A percentile compares a stretch with the other conserved stretches of the same genome.
Conservation (phyloP, 2,888 invertebrate species). For the Lasiommata megera region DNA sequence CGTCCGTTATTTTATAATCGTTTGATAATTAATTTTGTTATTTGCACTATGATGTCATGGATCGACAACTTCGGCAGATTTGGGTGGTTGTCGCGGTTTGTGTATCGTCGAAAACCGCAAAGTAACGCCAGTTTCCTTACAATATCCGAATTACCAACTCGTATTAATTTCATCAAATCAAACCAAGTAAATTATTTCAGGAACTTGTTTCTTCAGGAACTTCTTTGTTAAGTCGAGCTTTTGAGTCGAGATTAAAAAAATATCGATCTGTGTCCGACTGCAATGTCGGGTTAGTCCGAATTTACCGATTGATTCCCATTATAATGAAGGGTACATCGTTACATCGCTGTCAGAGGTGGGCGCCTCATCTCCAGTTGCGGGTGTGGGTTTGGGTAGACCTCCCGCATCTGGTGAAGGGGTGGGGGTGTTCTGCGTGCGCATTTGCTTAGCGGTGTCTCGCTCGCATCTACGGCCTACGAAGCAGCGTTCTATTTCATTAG, state of each 20-base stretch:
- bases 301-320: constrained; percentile 80
- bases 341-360: constrained; percentile 74
- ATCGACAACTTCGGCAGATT: neutral
- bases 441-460: constrained; percentile 52
- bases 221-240: neutral
- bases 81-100: neutral
- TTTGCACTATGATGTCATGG: too few species aligned
- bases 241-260: constrained; percentile 18
- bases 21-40: too few species aligned
- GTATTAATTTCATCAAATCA: neutral
- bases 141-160: neutral
- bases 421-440: constrained; percentile 57
- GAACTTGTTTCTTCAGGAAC: too few species aligned
- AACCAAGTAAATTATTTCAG: neutral
- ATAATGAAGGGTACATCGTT: constrained; percentile 77
- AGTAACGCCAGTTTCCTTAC: neutral
- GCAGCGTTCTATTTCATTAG: constrained; percentile 73
- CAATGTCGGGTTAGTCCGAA: constrained; percentile 43
- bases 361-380: constrained; percentile 42
- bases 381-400: constrained; percentile 51
- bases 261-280: constrained; percentile 23
- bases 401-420: constrained; percentile 27
- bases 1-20: too few species aligned
- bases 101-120: neutral
- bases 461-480: constrained; percentile 54